Evolutionary conservation across 2,797 vertebrate species (phyloP), one percentile per base, ranked within the genome.

Genomic region (Antennarius maculatus): DNA sequence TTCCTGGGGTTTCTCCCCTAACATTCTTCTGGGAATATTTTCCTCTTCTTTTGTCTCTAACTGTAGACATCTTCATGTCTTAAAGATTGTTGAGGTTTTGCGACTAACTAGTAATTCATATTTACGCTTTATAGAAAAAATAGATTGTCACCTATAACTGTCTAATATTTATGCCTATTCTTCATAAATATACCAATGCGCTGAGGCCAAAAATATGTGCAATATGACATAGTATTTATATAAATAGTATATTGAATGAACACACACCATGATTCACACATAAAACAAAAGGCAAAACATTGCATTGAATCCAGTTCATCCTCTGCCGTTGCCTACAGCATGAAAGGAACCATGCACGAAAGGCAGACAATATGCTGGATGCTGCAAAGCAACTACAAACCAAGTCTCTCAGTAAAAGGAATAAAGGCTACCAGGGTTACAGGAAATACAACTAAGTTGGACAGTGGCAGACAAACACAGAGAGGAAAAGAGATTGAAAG

Each of bases 361-460:
- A 76, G 81, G 50, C 77, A 53, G 66, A 90, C 88, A 91, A 91
- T 87, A 79, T 56, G 41, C 71, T 69, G 53, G 64, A 79, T 74
- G 79, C 70, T 82, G 82, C 83, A 81, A 71, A 18, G 75, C 83
- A 82, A 90, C 90, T 81, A 88, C 91, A 91, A 88, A 89, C 88
- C 85, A 89, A 89, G 92, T 90, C 87, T 77, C 79, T 82, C 68
- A 80, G 66, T 76, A 71, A 84, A 85, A 58, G 66, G 77, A 84
- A 88, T 69, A 89, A 89, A 88, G 80, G 83, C 81, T 87, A 76
- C 91, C 92, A 88, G 79, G 84, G 88, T 92, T 92, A 92, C 92
- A 93, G 91, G 88, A 93, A 93, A 88, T 85, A 89, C 82, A 89
- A 86, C 82, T 74, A 57, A 92, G 83, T 81, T 82, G 82, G 83